Evolutionary conservation across 1,140 invertebrate species (phyloP), one percentile per base, ranked within the genome.

Genomic region (Meteorus sp.): DNA sequence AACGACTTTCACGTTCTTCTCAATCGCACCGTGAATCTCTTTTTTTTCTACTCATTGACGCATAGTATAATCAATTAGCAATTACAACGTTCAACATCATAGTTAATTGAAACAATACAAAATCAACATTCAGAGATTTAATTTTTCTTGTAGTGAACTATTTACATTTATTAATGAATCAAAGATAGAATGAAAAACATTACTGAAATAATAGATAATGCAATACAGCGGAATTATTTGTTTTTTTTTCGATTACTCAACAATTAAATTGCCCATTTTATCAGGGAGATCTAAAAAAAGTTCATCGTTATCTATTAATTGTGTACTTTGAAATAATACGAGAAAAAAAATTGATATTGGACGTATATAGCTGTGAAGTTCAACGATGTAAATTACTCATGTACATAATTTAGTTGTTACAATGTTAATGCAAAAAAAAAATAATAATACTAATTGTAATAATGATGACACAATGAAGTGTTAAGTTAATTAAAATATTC

Each of bases 191-290:
- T 61, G 71, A 75, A 71, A 69, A 70, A 33, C 65, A 69, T 56
- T 64, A 70, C 75, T 71, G 65, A 60, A 73, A 77, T n/a, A n/a
- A 73, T 77, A 73, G 79, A 81, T 80, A 78, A 81, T 81, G 78
- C 78, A 81, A 75, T 77, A 78, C 78, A 80, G 76, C 78, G n/a
- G n/a, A n/a, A n/a, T n/a, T n/a, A n/a, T n/a, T n/a, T n/a, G n/a
- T n/a, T n/a, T n/a, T n/a, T n/a, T n/a, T n/a, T n/a, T n/a, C n/a
- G n/a, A n/a, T n/a, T n/a, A 80, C 80, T 80, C 80, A 80, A 79
- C 72, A 77, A 80, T 81, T 75, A 80, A 80, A 79, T n/a, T 63
- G 68, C 74, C 66, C 74, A 68, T 71, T 62, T 73, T 71, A 71
- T 74, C 68, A 62, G 71, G 44, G 29, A 29, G 35, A 33, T 15